phyloP scores from a whole-genome alignment of 2,797 vertebrate genomes.

The Poeciliopsis infans region DNA sequence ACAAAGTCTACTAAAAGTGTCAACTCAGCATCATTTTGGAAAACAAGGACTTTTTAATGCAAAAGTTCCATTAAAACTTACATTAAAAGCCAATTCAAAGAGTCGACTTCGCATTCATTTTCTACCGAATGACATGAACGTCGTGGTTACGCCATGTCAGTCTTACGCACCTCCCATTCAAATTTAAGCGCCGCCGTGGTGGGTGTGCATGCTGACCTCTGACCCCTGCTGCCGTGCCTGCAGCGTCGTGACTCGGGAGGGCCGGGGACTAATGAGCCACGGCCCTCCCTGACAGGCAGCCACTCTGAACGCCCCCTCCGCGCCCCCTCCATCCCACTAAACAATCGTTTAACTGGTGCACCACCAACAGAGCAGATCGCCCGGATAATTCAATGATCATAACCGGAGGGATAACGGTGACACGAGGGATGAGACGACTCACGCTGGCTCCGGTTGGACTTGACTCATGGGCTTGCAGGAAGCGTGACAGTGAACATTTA shows the following conservation, averaged over 20 bases:
- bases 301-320: not conserved
- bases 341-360: not conserved
- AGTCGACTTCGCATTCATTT: too few relatives aligned
- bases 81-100: too few relatives aligned
- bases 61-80: too few relatives aligned
- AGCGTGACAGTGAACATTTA: not conserved
- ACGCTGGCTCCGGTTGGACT: not conserved
- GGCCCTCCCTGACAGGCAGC: slow-evolving; percentile 12
- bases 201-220: not conserved
- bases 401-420: not conserved
- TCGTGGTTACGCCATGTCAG: too few relatives aligned
- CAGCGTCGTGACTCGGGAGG: not conserved
- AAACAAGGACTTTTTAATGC: too few relatives aligned
- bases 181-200: too few relatives aligned
- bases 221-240: not conserved
- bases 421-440: not conserved
- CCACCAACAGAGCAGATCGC: slow-evolving; percentile 12
- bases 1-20: too few relatives aligned
- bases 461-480: not conserved
- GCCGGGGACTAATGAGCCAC: slow-evolving; percentile 31
- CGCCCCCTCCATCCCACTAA: not conserved
- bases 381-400: slow-evolving; percentile 9
- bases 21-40: too few relatives aligned
- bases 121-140: too few relatives aligned
- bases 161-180: too few relatives aligned